Conservation (phyloP, 2,113 vertebrate genomes). For the Toxotes jaculatrix region DNA sequence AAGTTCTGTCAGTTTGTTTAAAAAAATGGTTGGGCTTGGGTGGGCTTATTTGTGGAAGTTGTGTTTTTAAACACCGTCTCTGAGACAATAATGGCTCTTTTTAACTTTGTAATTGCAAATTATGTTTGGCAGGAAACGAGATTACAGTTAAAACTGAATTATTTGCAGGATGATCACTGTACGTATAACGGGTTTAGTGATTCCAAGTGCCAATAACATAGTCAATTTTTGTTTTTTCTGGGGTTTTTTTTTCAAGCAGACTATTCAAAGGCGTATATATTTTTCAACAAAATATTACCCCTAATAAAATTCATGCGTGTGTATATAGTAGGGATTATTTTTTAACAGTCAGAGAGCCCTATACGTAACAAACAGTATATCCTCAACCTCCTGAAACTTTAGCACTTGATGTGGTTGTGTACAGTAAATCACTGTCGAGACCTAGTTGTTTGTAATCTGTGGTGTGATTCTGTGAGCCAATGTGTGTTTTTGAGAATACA, state of each 20-base stretch:
- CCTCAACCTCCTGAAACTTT: conserved; percentile 77
- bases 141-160: conserved; percentile 72
- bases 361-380: conserved; percentile 79
- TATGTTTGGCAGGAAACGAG: conserved; percentile 64
- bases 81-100: conserved; percentile 69
- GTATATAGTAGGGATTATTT: conserved; percentile 83
- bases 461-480: conserved; percentile 72
- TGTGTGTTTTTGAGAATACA: conserved; percentile 71
- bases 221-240: conserved; percentile 44
- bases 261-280: conserved; percentile 79
- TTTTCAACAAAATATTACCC: conserved; percentile 80
- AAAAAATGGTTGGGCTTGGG: conserved; percentile 62
- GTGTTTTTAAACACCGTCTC: conserved; percentile 74
- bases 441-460: conserved; percentile 77
- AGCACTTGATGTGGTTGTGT: conserved; percentile 84
- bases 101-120: conserved; percentile 67
- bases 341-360: conserved; percentile 79
- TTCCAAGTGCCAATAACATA: conserved; percentile 83
- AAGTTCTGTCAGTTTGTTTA: conserved; percentile 54
- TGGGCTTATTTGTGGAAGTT: conserved; percentile 51
- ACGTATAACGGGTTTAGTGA: conserved; percentile 74
- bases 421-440: conserved; percentile 82
- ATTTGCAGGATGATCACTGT: conserved; percentile 71
- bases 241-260: conserved; percentile 51
- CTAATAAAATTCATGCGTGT: conserved; percentile 63